A percentile compares a stretch with the other conserved stretches of the same genome.
phyloP scores from a whole-genome alignment of 2,797 vertebrate genomes.

The Spea hammondii region DNA sequence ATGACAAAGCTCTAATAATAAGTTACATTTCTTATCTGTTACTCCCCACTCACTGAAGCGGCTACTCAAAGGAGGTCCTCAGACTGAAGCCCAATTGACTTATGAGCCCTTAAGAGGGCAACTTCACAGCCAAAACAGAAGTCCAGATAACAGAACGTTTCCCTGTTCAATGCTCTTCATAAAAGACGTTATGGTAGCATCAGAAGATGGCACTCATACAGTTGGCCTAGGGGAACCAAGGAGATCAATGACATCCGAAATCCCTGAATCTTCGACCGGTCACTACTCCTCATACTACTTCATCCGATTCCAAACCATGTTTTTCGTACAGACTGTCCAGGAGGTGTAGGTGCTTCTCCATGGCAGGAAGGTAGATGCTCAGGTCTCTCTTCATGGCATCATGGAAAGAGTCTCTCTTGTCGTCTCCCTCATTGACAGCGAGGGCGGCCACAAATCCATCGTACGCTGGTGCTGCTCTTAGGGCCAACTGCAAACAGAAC shows the following conservation, averaged over 20 bases:
- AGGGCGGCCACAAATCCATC: slow-evolving; percentile 86
- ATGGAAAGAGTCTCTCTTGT: slow-evolving; percentile 79
- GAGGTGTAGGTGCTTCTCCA: slow-evolving; percentile 87
- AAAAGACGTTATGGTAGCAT: not conserved
- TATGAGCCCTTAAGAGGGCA: not conserved
- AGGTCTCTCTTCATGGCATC: slow-evolving; percentile 86
- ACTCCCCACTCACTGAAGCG: not conserved
- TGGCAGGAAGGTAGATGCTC: slow-evolving; percentile 87
- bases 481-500: slow-evolving; percentile 78
- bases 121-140: not conserved
- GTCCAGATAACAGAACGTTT: slow-evolving; percentile 1
- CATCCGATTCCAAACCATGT: slow-evolving; percentile 92
- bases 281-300: slow-evolving; percentile 83
- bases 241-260: slow-evolving; percentile 50
- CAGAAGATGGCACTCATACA: not conserved
- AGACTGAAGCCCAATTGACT: too few relatives aligned
- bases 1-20: not conserved
- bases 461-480: slow-evolving; percentile 90
- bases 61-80: not conserved
- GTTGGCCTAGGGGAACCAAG: not conserved
- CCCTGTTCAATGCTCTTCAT: not conserved
- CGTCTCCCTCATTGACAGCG: slow-evolving; percentile 78
- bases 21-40: not conserved
- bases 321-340: slow-evolving; percentile 89
- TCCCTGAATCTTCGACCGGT: slow-evolving; percentile 60